A percentile compares a stretch with the other conserved stretches of the same genome.
Evolutionary conservation across 2,888 invertebrate genomes (phyloP).

Genomic region (Drosophila stalkeri): DNA sequence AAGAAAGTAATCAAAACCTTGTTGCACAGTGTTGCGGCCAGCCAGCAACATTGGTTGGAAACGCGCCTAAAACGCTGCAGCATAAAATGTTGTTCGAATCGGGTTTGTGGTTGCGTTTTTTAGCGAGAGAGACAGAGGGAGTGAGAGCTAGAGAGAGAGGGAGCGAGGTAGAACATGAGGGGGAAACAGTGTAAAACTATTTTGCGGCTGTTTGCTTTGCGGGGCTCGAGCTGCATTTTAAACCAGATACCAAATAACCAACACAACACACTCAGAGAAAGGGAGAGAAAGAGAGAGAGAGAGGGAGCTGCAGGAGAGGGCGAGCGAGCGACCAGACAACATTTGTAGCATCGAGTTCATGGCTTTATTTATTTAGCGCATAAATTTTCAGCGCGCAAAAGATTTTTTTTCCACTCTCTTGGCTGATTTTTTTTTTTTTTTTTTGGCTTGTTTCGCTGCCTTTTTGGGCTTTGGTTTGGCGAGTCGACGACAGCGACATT

Average conservation of each 20-base stretch:
- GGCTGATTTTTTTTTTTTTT: neutral
- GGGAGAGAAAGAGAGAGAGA: slow-evolving; percentile 1
- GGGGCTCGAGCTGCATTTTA: slow-evolving; percentile 45
- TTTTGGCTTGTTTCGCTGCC: slow-evolving; percentile 12
- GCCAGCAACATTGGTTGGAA: slow-evolving; percentile 15
- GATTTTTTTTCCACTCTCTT: slow-evolving; percentile 32
- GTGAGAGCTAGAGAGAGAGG: neutral
- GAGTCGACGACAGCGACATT: slow-evolving; percentile 59
- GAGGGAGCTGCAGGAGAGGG: neutral
- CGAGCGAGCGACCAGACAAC: slow-evolving; percentile 48
- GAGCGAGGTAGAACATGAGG: neutral
- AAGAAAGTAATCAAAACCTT: neutral
- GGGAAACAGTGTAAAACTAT: slow-evolving; percentile 38
- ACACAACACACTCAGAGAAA: neutral
- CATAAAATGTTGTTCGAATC: slow-evolving; percentile 48
- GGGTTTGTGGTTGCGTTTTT: slow-evolving; percentile 39
- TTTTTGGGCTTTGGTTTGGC: slow-evolving; percentile 11
- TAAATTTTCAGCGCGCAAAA: slow-evolving; percentile 70
- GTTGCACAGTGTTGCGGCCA: slow-evolving; percentile 8
- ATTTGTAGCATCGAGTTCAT: slow-evolving; percentile 72
- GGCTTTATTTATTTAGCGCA: slow-evolving; percentile 79
- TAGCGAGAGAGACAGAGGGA: neutral
- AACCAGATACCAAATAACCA: slow-evolving; percentile 28
- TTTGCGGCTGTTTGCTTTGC: slow-evolving; percentile 60
- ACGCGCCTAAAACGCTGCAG: slow-evolving; percentile 50